phyloP scores from a whole-genome alignment of 2,797 vertebrate genomes.

The Microctenopoma lineatum region DNA sequence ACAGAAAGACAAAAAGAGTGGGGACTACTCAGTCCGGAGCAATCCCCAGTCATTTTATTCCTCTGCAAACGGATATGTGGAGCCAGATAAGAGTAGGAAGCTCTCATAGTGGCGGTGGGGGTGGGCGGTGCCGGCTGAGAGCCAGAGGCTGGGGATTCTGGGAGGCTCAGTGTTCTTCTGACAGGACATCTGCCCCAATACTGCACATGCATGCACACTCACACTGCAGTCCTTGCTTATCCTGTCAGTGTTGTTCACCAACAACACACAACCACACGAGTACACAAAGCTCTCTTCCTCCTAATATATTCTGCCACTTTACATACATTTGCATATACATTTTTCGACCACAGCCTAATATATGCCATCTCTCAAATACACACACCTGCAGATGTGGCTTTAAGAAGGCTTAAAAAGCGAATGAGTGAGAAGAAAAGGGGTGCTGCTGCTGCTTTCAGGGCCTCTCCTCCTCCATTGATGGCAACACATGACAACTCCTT shows the following conservation, averaged over 20 bases:
- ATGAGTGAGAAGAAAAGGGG: constrained; percentile 25
- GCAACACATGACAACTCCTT: constrained; percentile 70
- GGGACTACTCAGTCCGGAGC: not conserved
- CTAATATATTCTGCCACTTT: constrained; percentile 14
- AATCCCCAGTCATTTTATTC: no score
- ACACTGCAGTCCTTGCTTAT: constrained; percentile 2
- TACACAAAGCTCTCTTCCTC: constrained; percentile 18
- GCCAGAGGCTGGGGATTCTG: constrained; percentile 10
- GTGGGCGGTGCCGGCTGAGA: constrained; percentile 9
- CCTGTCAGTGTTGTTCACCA: constrained; percentile 6
- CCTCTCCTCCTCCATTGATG: constrained; percentile 55
- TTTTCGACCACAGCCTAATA: constrained; percentile 17
- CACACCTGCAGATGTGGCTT: constrained; percentile 15
- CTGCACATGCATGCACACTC: not conserved
- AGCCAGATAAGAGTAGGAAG: constrained; percentile 17
- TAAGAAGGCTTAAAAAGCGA: constrained; percentile 42
- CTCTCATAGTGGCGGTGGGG: constrained; percentile 3
- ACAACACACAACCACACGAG: constrained; percentile 11
- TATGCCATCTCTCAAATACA: constrained; percentile 25
- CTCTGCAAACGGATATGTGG: constrained; percentile 5
- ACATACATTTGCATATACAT: constrained; percentile 31
- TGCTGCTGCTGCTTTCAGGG: constrained; percentile 50
- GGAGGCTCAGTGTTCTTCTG: constrained; percentile 25
- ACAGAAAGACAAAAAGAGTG: constrained; percentile 7
- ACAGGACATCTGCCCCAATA: constrained; percentile 34